phyloP scores from a whole-genome alignment of 2,113 vertebrate species.

The Montifringilla adamsi region DNA sequence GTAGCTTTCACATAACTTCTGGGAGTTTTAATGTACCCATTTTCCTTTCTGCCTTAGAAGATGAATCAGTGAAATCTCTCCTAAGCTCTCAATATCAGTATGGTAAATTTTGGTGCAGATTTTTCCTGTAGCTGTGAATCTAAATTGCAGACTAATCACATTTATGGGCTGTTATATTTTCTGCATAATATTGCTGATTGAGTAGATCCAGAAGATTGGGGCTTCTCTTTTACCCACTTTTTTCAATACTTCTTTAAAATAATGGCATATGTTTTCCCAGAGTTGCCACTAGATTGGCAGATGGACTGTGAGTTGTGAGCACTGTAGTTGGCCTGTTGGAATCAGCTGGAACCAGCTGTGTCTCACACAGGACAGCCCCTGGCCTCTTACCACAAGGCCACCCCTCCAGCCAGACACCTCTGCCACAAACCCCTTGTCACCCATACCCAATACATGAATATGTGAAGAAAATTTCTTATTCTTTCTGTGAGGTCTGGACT shows the following conservation, averaged over 20 bases:
- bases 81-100: neutral
- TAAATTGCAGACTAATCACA: neutral
- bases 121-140: neutral
- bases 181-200: neutral
- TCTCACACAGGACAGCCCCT: neutral
- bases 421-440: neutral
- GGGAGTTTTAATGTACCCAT: neutral
- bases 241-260: neutral
- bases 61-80: neutral
- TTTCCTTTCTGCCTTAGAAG: neutral
- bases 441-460: accelerated
- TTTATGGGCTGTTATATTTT: neutral
- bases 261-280: neutral
- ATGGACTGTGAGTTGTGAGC: neutral
- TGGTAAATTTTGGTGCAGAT: neutral
- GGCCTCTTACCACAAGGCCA: neutral
- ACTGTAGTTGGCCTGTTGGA: neutral
- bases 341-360: neutral
- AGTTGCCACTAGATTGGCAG: neutral
- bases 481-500: neutral
- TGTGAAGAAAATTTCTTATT: neutral
- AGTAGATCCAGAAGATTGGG: accelerated
- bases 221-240: neutral
- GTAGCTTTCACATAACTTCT: neutral
- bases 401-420: neutral